Base-by-base conservation (phyloP, 2,797 vertebrate genomes). In the Eulemur albifrons region DNA sequence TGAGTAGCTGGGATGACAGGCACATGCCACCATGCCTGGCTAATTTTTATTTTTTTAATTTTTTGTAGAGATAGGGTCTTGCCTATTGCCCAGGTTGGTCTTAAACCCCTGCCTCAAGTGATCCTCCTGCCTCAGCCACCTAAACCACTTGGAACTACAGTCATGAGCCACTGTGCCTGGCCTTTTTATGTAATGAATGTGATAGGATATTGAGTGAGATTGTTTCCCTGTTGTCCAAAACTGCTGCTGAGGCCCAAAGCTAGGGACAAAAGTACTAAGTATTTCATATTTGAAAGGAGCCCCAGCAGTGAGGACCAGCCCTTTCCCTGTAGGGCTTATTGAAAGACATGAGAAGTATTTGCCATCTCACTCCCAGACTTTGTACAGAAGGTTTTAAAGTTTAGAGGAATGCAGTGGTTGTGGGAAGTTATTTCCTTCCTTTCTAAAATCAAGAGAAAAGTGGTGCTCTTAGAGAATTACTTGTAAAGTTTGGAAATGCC, bases 371-470 rank as follows among this genome's bases (percentile, higher is more conserved):
- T 20, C 4, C 20, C 11, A 38, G 30, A 27, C 45, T 92, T 65
- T 80, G 27, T 83, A 45, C 45, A 17, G 52, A 38, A 80, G 15
- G 48, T 54, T 76, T 81, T 82, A 73, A 73, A 17, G 13, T 70
- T 10, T n/a, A 25, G 23, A 4, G 30, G 30, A 83, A 12, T 40
- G 2, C 32, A 83, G 2, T 54, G 61, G 75, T 94, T 83, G 40
- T 59, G 43, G 67, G 30, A 72, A 43, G 15, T 80, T 48, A 52
- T 57, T 65, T 88, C 45, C 54, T 86, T 8, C 73, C 8, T 93
- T 80, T 75, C 63, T 83, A 73, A 96, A 88, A 91, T 81, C 25
- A 75, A 73, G 82, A 88, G 52, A 87, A 83, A 52, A 61, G 61
- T 73, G 2, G 18, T 5, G 5, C 10, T 95, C 43, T 35, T 35